phyloP scores from a whole-genome alignment of 1,140 invertebrate species.

The Marisa cornuarietis region DNA sequence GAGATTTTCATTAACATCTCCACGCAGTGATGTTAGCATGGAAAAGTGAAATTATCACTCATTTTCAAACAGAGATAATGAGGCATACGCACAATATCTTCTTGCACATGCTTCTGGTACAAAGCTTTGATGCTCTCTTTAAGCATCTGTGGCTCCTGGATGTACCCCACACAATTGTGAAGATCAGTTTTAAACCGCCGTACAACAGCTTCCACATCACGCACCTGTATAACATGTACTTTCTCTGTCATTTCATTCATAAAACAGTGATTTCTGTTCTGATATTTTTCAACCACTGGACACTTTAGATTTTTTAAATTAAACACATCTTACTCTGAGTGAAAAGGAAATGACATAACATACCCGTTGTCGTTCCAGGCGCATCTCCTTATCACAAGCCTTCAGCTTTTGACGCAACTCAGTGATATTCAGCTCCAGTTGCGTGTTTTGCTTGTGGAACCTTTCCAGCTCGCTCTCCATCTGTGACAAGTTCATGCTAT shows the following conservation, averaged over 20 bases:
- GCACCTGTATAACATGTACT: constrained; percentile 47
- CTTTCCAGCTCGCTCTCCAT: constrained; percentile 77
- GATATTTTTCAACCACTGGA: not conserved
- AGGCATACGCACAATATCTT: constrained; percentile 64
- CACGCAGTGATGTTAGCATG: not conserved
- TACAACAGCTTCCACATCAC: constrained; percentile 75
- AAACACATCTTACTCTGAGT: no score
- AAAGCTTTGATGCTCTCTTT: constrained; percentile 81
- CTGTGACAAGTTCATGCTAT: constrained; percentile 39
- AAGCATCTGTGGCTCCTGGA: constrained; percentile 80
- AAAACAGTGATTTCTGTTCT: no score
- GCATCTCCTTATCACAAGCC: constrained; percentile 75
- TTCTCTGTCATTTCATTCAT: no score
- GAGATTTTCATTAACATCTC: not conserved
- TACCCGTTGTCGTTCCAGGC: constrained; percentile 72
- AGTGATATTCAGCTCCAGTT: constrained; percentile 77
- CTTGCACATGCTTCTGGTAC: constrained; percentile 78
- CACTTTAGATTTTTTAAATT: not conserved
- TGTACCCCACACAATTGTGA: constrained; percentile 77
- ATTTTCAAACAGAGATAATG: not conserved
- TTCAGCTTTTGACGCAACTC: constrained; percentile 80
- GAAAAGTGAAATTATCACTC: no score
- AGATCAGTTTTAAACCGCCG: constrained; percentile 83
- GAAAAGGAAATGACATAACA: constrained; percentile 34
- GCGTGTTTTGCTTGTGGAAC: constrained; percentile 74